Percentiles rank a stretch among this genome's conserved stretches.
Evolutionary conservation across 2,888 invertebrate species (phyloP).

Genomic region (Apeira syringaria): DNA sequence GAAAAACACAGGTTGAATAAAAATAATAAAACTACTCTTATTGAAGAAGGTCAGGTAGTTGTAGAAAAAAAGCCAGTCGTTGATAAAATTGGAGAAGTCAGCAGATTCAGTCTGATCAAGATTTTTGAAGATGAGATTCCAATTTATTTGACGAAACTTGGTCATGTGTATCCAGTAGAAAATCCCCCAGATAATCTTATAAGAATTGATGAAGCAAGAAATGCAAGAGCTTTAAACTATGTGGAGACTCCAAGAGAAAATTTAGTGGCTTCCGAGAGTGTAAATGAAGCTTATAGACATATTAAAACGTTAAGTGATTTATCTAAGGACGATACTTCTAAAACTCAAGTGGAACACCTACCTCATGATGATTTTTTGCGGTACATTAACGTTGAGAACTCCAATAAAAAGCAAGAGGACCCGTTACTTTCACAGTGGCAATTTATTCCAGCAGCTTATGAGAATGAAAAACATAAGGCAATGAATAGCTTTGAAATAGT

Average conservation of each 20-base stretch:
- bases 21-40: slow-evolving; percentile 77
- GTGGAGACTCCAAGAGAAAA: slow-evolving; percentile 70
- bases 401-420: slow-evolving; percentile 47
- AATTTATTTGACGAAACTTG: slow-evolving; percentile 73
- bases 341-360: slow-evolving; percentile 51
- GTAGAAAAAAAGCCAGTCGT: slow-evolving; percentile 85
- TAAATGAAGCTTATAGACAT: slow-evolving; percentile 76
- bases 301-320: slow-evolving; percentile 48
- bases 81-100: slow-evolving; percentile 88
- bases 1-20: slow-evolving; percentile 83
- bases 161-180: slow-evolving; percentile 76
- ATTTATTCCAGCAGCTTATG: slow-evolving; percentile 77
- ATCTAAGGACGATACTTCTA: slow-evolving; percentile 31
- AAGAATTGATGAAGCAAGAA: slow-evolving; percentile 76
- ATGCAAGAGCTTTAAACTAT: slow-evolving; percentile 70
- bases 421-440: slow-evolving; percentile 60
- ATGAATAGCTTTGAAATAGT: slow-evolving; percentile 64
- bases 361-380: slow-evolving; percentile 63
- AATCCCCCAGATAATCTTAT: slow-evolving; percentile 76
- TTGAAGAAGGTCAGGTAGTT: slow-evolving; percentile 78
- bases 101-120: slow-evolving; percentile 87
- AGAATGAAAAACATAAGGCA: slow-evolving; percentile 61
- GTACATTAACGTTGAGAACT: slow-evolving; percentile 67
- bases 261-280: slow-evolving; percentile 75
- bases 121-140: slow-evolving; percentile 85